phyloP scores from a whole-genome alignment of 2,113 vertebrate species.

The Chrysochloris asiatica region DNA sequence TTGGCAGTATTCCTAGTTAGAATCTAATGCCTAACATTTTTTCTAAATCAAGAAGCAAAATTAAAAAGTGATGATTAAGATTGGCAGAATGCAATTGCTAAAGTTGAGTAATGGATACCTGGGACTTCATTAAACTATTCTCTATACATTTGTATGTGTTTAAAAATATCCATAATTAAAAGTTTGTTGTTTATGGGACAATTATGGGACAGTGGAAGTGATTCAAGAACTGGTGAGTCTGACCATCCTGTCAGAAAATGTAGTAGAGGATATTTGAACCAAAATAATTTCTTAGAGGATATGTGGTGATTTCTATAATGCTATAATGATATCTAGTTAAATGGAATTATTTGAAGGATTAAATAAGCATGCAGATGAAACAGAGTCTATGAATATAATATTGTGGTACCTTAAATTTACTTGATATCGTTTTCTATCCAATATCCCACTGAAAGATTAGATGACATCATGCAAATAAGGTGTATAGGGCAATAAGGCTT shows the following conservation, averaged over 20 bases:
- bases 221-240: slow-evolving; percentile 11
- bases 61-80: slow-evolving; percentile 30
- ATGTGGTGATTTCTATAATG: too few species aligned
- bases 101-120: slow-evolving; percentile 27
- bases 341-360: too few species aligned
- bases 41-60: slow-evolving; percentile 16
- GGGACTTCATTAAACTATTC: background rate
- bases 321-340: too few species aligned
- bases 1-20: slow-evolving; percentile 44
- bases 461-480: too few species aligned
- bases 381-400: too few species aligned
- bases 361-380: too few species aligned
- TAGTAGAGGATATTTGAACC: background rate
- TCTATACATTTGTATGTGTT: background rate
- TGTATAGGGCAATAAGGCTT: too few species aligned
- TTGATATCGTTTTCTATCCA: too few species aligned
- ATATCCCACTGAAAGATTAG: too few species aligned
- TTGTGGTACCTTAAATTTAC: too few species aligned
- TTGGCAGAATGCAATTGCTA: slow-evolving; percentile 17
- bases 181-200: slow-evolving; percentile 18
- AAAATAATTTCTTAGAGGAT: too few species aligned
- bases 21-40: slow-evolving; percentile 28
- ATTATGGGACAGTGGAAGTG: background rate
- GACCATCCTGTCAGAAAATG: slow-evolving; percentile 25
- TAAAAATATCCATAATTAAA: background rate